Base-by-base conservation (phyloP, 2,113 vertebrate species). In the Lepisosteus oculatus region DNA sequence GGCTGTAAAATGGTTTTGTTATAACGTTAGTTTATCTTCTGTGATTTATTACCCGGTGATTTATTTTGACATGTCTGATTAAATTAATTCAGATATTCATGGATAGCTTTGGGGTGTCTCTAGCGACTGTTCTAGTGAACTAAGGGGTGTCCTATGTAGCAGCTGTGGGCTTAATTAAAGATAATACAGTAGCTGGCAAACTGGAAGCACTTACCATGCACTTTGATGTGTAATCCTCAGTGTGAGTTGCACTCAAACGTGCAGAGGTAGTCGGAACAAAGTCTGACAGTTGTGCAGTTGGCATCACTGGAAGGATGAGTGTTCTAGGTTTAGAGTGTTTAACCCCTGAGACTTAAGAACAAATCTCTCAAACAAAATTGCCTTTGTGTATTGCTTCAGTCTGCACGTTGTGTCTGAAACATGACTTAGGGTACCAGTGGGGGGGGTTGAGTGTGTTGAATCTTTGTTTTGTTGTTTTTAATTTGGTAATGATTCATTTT, bases 211-310 rank as follows among this genome's bases (percentile, higher is more conserved):
- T 90, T 83, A 86, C 79, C 81, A 83, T 82, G 85, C 82, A 85
- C 85, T 87, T 87, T 88, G 86, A 86, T 84, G 84, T 85, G 61
- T 86, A 88, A 86, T 89, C 85, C 82, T 66, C 76, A 67, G 65
- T 64, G 76, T 84, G 86, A 85, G 81, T 78, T 41, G 74, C 12
- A 83, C 84, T 85, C 83, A 84, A 86, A 86, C 79, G 77, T 81
- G 85, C 79, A 76, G 80, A 56, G 73, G 78, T 73, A 73, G 77
- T 86, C 81, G 75, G 80, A 77, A 80, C 74, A 71, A 80, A 81
- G 80, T 77, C 64, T 8, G 47, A 29, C 15, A 15, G 17, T 55
- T 7, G 15, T 9, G 55, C 15, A 47, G 4, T 68, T 15, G 14
- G 3, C 12, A 79, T 86, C 83, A 79, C 69, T 42, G 15, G 77